Base-by-base conservation (phyloP, 1,140 invertebrate genomes). In the Eulimnadia texana region DNA sequence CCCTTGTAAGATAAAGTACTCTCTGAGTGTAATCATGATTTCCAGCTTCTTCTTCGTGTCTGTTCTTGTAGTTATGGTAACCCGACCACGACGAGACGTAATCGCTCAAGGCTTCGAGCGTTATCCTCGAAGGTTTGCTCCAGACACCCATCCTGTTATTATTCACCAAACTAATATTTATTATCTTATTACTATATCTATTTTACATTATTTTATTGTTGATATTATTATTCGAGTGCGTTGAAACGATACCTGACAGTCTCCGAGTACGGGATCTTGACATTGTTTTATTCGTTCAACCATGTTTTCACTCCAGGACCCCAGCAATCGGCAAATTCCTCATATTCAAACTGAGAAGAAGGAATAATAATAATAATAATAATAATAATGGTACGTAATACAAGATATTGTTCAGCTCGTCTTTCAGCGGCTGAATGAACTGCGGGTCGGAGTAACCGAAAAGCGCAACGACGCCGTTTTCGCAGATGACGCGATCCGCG, bases 381-480 rank as follows among this genome's bases (percentile, higher is more conserved):
- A 25, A 22, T 52, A 20, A 28, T 51, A 47, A 50, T 57, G 49
- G 65, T 66, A 55, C 65, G 63, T 19, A 63, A 55, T 2, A 65
- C 59, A 16, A 63, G 50, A 49, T 57, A 28, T 58, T 28, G 16
- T 65, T 63, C 55, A 49, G 54, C 16, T 65, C 47, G 20, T 60
- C 22, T 27, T 59, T 62, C 11, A 58, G 25, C 11, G 25, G 16
- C 9, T 60, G 42, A 13, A 58, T 42, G 0, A 64, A 63, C n/a
- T 25, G 52, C 0, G 68, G 68, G 11, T 68, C 60, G 3, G 50
- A 51, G 64, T 75, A 74, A 0, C 69, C 71, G 62, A 71, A 76
- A 0, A 72, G 65, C 11, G 74, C 72, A 11, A 77, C 50, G 3
- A 74, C 69, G 3, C 76, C 76, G 29, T 71, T 69, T 3, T 71